Evolutionary conservation across 2,797 vertebrate genomes (phyloP), one percentile per base, ranked within the genome.

Genomic region (Pseudopleuronectes americanus): DNA sequence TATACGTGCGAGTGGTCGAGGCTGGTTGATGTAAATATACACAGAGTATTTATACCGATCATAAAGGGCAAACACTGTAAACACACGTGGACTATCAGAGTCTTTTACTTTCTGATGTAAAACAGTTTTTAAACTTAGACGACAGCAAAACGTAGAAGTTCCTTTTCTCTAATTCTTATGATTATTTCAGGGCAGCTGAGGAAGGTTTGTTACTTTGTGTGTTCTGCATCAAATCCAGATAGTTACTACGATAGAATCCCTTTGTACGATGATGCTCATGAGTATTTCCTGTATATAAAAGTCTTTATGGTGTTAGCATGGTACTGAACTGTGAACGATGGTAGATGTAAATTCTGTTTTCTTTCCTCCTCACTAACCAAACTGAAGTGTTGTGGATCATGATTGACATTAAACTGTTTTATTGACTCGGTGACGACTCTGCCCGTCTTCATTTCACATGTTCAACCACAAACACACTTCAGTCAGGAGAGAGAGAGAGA

Each of bases 311-410:
- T 97, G 95, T 95, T 96, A 95, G 96, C 97, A 97, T 97, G 97
- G 91, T 90, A 93, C 87, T 84, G 74, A 95, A 91, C 92, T 94
- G 95, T 96, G 94, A 45, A 94, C 90, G 94, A 93, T 94, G 93
- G 95, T 96, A 96, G 94, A 95, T 98, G 96, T 97, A 97, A 96
- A 98, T 97, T 97, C 93, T 94, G 92, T 71, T 90, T 87, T 92
- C 73, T 90, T 90, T 92, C 92, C 94, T 93, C 92, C 92, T 95
- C 94, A 95, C 93, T 93, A 91, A 90, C 95, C 94, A 91, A 90
- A 95, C 94, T 95, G 94, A 94, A 96, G 95, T 97, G 95, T 95
- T 94, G 95, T 97, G 96, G 91, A 96, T 96, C 95, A 96, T 96
- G 93, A 96, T 94, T 95, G 94, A 94, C 93, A 86, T 94, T 93